phyloP scores from a whole-genome alignment of 2,113 vertebrate genomes.

The Marcusenius ussheri region DNA sequence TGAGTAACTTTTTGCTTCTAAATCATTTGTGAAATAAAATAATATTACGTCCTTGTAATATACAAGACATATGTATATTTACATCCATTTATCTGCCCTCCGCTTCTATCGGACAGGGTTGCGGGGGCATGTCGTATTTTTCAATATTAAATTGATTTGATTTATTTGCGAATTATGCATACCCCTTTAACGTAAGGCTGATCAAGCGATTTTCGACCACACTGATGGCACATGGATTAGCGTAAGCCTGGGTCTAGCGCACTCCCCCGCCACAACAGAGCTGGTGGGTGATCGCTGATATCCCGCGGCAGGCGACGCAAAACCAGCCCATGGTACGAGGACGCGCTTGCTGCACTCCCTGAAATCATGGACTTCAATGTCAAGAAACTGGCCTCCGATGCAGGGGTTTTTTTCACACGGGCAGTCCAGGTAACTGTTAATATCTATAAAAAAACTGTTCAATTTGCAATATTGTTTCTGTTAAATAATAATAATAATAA shows the following conservation, averaged over 20 bases:
- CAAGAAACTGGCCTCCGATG: slow-evolving; percentile 84
- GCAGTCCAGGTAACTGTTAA: slow-evolving; percentile 64
- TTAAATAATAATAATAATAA: not conserved
- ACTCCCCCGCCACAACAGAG: not conserved
- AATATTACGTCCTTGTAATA: not conserved
- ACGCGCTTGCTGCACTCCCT: not conserved
- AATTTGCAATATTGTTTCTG: not conserved
- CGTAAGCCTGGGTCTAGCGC: not conserved
- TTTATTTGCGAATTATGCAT: not conserved
- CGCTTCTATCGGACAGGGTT: not conserved
- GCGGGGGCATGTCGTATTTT: not conserved
- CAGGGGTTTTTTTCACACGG: slow-evolving; percentile 83
- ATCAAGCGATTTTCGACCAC: slow-evolving; percentile 8
- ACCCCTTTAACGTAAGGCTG: not conserved
- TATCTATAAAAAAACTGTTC: not conserved
- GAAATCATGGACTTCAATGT: slow-evolving; percentile 83
- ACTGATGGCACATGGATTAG: slow-evolving; percentile 6
- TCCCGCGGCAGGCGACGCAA: not conserved
- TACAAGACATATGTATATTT: not conserved
- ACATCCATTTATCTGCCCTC: not conserved
- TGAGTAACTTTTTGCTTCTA: not conserved
- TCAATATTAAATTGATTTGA: not conserved
- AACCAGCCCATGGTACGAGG: slow-evolving; percentile 4
- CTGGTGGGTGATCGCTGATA: not conserved
- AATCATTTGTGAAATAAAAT: not conserved